Base-by-base conservation (phyloP, 2,113 vertebrate genomes). In the Leucopsar rothschildi region DNA sequence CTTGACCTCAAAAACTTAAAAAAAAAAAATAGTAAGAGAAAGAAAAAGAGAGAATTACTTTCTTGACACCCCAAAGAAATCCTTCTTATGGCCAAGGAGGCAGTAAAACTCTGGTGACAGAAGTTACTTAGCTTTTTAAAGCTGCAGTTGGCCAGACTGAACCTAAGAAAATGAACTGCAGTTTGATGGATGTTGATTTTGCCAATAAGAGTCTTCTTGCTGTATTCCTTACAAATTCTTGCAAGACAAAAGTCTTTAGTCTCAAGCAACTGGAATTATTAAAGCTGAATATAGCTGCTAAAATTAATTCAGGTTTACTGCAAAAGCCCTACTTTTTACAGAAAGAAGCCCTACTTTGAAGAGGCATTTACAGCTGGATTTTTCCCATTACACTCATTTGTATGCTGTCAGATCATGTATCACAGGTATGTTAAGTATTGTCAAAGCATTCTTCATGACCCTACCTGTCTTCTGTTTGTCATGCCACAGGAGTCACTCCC, bases 271-370 rank as follows among this genome's bases (percentile, higher is more conserved):
- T 45, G 28, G 50, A 87, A 72, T 71, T 63, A 53, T 78, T 95
- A 68, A 85, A 93, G 77, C 50, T 80, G 78, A 89, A 87, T 23
- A 61, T 0, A 69, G 37, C 45, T 91, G 59, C 78, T 76, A 82
- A 76, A 94, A 82, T 91, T 42, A 92, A 91, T 76, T 85, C 83
- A 85, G 55, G 49, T 80, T 90, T 85, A 35, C 28, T 80, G 66
- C 33, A 69, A 76, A 80, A 93, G 37, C 73, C 45, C 42, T 78
- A 22, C 47, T 77, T 95, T 84, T 93, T 49, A 21, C 60, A 92
- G 77, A 28, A 25, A 83, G 47, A 44, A 76, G 61, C 31, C 35
- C 70, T 12, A 10, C 81, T 75, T 89, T n/a, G 61, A 63, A 88
- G 77, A 69, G 25, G 45, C 18, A 37, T 92, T 87, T 77, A 37